Percentiles rank a stretch among this genome's conserved stretches.
Evolutionary conservation across 2,113 vertebrate genomes (phyloP).

Genomic region (Hippocampus barbouri): DNA sequence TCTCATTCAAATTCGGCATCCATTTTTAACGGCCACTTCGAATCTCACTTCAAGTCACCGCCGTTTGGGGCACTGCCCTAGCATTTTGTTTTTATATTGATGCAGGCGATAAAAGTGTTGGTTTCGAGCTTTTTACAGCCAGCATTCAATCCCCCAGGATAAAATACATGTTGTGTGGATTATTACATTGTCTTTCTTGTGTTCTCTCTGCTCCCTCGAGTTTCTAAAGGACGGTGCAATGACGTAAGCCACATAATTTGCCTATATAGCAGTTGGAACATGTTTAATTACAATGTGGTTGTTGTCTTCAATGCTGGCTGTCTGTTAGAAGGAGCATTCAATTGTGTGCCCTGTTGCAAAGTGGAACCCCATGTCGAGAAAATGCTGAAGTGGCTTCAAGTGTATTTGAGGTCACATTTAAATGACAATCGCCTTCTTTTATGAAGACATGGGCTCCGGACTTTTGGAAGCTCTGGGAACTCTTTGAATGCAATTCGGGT

Average conservation of each 20-base stretch:
- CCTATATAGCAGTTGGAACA: not conserved
- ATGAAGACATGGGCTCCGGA: not conserved
- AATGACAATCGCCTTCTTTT: not conserved
- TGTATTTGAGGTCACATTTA: not conserved
- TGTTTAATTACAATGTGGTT: not conserved
- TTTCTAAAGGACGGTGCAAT: not conserved
- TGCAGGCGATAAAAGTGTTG: not conserved
- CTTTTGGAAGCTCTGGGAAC: not conserved
- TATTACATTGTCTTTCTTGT: not conserved
- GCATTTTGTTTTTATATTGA: no score
- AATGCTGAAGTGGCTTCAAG: not conserved
- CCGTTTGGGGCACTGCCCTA: no score
- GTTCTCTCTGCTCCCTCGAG: not conserved
- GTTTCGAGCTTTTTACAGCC: not conserved
- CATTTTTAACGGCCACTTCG: no score
- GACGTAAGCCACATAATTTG: not conserved
- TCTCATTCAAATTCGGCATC: no score
- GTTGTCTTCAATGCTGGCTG: not conserved
- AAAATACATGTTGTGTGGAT: not conserved
- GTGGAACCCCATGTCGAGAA: not conserved
- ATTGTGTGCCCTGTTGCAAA: not conserved
- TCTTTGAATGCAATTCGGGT: not conserved
- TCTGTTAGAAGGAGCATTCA: not conserved
- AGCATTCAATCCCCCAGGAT: not conserved
- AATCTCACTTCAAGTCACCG: no score